Base-by-base conservation (phyloP, 2,113 vertebrate genomes). In the Blennius ocellaris region DNA sequence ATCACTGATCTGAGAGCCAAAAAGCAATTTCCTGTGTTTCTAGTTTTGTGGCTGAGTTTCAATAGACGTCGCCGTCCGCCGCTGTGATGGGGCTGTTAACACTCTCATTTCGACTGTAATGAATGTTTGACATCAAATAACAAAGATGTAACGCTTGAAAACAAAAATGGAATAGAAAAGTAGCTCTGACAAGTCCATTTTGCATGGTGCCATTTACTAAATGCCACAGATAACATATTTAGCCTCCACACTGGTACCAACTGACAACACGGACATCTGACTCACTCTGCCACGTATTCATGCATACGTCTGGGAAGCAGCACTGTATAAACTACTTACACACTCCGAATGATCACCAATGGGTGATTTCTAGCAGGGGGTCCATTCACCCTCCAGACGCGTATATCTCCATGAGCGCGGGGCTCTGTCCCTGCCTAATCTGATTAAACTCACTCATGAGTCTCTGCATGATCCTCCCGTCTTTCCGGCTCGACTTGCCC, bases 381-480 rank as follows among this genome's bases (percentile, higher is more conserved):
- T 16, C 50, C 58, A n/a, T 58, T 70, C 52, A 47, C 9, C 48
- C 38, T 45, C 48, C 53, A 74, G 15, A 65, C 60, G 40, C 48
- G 43, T 58, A 54, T 53, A 71, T 65, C 58, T 59, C 73, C 2
- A 14, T 69, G 73, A 76, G 65, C 14, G 9, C 39, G 2, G 61
- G 69, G 66, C 77, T 81, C 74, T 76, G 61, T 81, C 64, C 70
- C 30, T 11, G 53, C 21, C 79, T 90, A 80, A 91, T 89, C 61
- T 82, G 69, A 87, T 86, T 80, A 88, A 62, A 54, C 76, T 67
- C 49, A 73, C 44, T 64, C 74, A 70, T 72, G 51, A 76, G 75
- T 76, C 66, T 62, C 79, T 63, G 16, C 17, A 3, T 57, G 60
- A 76, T 68, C 56, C 49, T 48, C 52, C 73, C 72, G 43, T 68